Percentiles rank a stretch among this genome's conserved stretches.
Conservation (phyloP, 2,113 vertebrate species). For the Malaclemys terrapin region DNA sequence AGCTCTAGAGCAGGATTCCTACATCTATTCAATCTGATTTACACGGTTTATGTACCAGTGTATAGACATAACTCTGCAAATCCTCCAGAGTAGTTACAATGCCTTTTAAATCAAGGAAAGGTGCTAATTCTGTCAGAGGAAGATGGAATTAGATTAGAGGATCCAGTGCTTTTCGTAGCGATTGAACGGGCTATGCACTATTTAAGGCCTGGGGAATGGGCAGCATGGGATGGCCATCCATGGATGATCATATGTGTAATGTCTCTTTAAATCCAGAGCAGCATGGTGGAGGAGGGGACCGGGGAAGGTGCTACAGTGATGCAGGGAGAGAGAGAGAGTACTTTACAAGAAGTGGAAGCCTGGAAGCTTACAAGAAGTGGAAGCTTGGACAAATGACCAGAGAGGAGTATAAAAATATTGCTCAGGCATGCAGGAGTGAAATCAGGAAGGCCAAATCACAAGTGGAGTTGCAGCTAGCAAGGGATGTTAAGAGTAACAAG, state of each 20-base stretch:
- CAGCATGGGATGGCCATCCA: not conserved
- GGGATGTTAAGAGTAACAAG: too few relatives aligned
- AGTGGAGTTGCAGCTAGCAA: too few relatives aligned
- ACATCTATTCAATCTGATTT: constrained; percentile 19
- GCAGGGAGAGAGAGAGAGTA: too few relatives aligned
- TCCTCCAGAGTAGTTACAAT: constrained; percentile 51
- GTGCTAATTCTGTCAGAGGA: not conserved
- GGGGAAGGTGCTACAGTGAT: not conserved
- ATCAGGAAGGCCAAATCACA: too few relatives aligned
- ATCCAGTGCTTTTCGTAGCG: constrained; percentile 34
- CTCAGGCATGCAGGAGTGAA: too few relatives aligned
- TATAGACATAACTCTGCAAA: constrained; percentile 13
- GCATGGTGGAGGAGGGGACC: not conserved
- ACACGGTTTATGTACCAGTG: not conserved
- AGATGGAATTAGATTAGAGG: constrained; percentile 49
- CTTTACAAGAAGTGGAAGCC: too few relatives aligned
- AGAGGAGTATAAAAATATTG: too few relatives aligned
- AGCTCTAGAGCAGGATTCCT: constrained; percentile 20
- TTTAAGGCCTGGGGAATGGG: constrained; percentile 60
- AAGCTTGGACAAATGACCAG: too few relatives aligned
- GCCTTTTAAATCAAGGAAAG: constrained; percentile 20
- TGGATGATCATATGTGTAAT: not conserved
- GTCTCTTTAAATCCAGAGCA: not conserved
- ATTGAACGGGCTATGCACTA: constrained; percentile 48
- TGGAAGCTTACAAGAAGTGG: too few relatives aligned